Evolutionary conservation across 1,140 invertebrate species (phyloP).

Genomic region (Ips nitidus): DNA sequence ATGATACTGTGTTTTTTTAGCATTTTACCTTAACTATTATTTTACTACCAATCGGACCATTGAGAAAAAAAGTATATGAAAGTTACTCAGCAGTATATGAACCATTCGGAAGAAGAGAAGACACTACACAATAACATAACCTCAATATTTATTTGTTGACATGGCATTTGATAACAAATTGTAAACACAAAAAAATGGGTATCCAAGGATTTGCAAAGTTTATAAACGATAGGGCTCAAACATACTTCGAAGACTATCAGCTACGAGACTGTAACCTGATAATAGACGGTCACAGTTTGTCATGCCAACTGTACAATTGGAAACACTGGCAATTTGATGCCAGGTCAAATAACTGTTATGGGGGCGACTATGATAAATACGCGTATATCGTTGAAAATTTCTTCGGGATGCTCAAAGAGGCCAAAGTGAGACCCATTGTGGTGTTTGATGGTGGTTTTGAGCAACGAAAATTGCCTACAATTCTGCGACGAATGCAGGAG

Average conservation of each 20-base stretch:
- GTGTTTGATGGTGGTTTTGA: slow-evolving; percentile 83
- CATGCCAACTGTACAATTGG: slow-evolving; percentile 69
- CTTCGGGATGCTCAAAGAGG: slow-evolving; percentile 70
- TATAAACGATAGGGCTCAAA: slow-evolving; percentile 67
- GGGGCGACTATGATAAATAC: slow-evolving; percentile 85
- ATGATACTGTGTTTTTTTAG: no score
- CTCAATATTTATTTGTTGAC: not conserved
- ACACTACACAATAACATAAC: no score
- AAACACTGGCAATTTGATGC: slow-evolving; percentile 59
- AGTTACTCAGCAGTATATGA: no score
- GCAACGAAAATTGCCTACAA: slow-evolving; percentile 73
- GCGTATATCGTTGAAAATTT: slow-evolving; percentile 64
- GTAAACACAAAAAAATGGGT: slow-evolving; percentile 63
- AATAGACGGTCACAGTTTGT: slow-evolving; percentile 81
- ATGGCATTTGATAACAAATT: not conserved
- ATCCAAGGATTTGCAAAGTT: slow-evolving; percentile 80
- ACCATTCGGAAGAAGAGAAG: no score
- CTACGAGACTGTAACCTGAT: slow-evolving; percentile 72
- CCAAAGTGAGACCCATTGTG: slow-evolving; percentile 73
- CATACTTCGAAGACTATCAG: slow-evolving; percentile 64
- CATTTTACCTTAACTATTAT: no score
- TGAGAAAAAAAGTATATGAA: no score
- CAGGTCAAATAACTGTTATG: slow-evolving; percentile 61
- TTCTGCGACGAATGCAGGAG: slow-evolving; percentile 61
- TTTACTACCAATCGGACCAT: no score